Evolutionary conservation across 2,797 vertebrate species (phyloP), one percentile per base, ranked within the genome.

Genomic region (Acipenser oxyrinchus): DNA sequence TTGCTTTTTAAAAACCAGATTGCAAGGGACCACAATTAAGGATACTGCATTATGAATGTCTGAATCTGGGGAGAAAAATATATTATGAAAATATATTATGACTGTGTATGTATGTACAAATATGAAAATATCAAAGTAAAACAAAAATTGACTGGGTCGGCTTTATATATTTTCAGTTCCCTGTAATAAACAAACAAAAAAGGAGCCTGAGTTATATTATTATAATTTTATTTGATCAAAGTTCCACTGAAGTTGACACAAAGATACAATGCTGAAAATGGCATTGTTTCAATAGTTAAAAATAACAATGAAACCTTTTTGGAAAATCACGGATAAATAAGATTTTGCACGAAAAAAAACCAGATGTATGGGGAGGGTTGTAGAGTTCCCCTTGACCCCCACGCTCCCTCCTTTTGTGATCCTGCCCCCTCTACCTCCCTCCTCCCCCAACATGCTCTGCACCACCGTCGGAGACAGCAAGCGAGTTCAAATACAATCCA

Each of bases 1-100:
- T 84, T 84, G 86, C 87, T 83, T 86, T 89, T 91, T 89, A 89
- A 91, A 88, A 89, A 89, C 87, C 88, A 90, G 90, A 91, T 90
- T 91, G 90, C 83, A 79, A 88, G 87, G 85, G 88, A 89, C 88
- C 88, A 86, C 89, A 90, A 90, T 90, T 89, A 90, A 88, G 86
- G 81, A 89, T 87, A 89, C 89, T 90, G 82, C 87, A 90, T 91
- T 90, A 91, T 88, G 88, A 86, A 88, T 84, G 88, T 90, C 88
- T 90, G 89, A 86, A 90, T 91, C 88, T 88, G 87, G 86, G 81
- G 87, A 88, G 86, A 88, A 90, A 86, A 84, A 90, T 86, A 89
- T 88, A 85, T 88, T 86, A 89, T 89, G 89, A 90, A 89, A 85
- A 87, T 81, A 12, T 76, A 86, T 82, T 86, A 86, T 81, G 84